Conservation (phyloP, 2,888 invertebrate species). For the Aporophyla nigra region DNA sequence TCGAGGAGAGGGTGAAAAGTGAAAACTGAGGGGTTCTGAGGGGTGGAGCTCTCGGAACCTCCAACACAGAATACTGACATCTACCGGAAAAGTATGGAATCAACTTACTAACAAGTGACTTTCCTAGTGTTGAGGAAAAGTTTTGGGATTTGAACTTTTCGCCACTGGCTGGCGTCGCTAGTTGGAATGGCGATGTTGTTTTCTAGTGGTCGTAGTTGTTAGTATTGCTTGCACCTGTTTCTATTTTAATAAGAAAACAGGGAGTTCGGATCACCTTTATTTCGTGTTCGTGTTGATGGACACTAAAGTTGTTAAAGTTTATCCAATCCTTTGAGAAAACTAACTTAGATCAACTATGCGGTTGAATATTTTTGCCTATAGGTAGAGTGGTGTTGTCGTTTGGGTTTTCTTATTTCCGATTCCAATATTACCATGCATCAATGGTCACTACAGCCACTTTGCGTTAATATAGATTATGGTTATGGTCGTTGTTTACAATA, state of each 20-base stretch:
- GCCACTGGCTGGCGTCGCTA: constrained; percentile 17
- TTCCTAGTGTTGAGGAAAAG: constrained; percentile 53
- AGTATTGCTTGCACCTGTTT: neutral
- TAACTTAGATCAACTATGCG: constrained; percentile 1
- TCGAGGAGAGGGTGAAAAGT: constrained; percentile 73
- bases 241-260: neutral
- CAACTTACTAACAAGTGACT: constrained; percentile 69
- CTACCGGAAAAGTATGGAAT: constrained; percentile 83
- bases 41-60: constrained; percentile 64
- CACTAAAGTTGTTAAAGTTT: neutral
- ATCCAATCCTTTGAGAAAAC: neutral
- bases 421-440: constrained; percentile 23
- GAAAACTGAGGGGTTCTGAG: constrained; percentile 67
- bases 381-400: constrained; percentile 6
- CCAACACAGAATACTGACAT: constrained; percentile 78
- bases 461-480: constrained; percentile 21
- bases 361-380: constrained; percentile 1
- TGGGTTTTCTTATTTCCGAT: constrained; percentile 31
- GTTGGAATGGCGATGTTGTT: neutral
- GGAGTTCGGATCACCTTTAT: neutral
- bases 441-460: constrained; percentile 33
- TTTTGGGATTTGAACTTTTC: constrained; percentile 40
- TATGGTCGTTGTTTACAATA: constrained; percentile 15
- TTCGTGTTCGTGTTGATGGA: neutral
- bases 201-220: neutral